Base-by-base conservation (phyloP, 2,797 vertebrate genomes). In the Catharus ustulatus region DNA sequence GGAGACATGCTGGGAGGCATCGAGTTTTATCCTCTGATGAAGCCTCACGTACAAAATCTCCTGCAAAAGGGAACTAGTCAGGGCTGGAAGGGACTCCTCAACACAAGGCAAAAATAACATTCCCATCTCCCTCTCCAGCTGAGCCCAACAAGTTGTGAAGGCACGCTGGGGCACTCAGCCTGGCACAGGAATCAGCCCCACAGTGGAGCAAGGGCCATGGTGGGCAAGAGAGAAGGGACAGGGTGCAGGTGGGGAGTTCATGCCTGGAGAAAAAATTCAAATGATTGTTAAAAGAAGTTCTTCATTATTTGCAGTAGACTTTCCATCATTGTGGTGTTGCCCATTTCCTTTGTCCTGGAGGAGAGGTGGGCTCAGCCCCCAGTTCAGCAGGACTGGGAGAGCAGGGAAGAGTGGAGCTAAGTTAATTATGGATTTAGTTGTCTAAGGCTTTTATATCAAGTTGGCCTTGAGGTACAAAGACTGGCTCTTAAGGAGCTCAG, bases 131-230 rank as follows among this genome's bases (percentile, higher is more conserved):
- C 17, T 26, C 45, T 67, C 62, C 72, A 74, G 22, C 19, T 76
- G 67, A 79, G 43, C 36, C 61, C 26, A 8, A 19, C 23, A 27
- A 23, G 30, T 6, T n/a, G 15, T 45, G 52, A 57, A 71, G 36
- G 43, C 24, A 9, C 0, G 0, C 20, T 15, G 15, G 45, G 22
- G 34, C 58, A 84, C 36, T 29, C 78, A 68, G 32, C 11, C 36
- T 30, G 1, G 15, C 32, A 42, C 0, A 1, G 54, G 8, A 38
- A 75, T 49, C 48, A 69, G 6, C 27, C 48, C 48, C 29, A 19
- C 2, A 1, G 40, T 3, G 52, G 4, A 38, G 24, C 40, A 42
- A 15, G 4, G 4, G 34, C 36, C 15, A 2, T 4, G 22, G 34
- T 11, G 26, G 58, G 13, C 15, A 9, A 55, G 10, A 9, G 10